Evolutionary conservation across 2,797 vertebrate genomes (phyloP), one percentile per base, ranked within the genome.

Genomic region (Neomorphus geoffroyi): DNA sequence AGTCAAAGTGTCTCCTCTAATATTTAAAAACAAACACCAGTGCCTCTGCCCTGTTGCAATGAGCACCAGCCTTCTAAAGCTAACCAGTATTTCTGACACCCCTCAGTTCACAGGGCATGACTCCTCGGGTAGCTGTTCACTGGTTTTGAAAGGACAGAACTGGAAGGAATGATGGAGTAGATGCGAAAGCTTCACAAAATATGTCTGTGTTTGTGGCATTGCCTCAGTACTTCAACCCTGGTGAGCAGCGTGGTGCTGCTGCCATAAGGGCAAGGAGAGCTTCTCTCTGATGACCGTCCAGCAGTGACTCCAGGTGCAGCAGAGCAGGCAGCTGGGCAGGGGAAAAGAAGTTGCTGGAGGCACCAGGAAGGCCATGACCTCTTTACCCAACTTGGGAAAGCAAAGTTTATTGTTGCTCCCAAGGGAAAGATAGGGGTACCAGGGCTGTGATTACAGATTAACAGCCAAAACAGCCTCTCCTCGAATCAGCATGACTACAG

Each of bases 11-110:
- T 86, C 92, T 95, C 91, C 84, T 70, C 70, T 95, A 88, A 91
- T 93, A 96, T 90, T 96, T 83, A 90, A 95, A 96, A 94, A 81
- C 87, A 96, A 97, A 91, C 75, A 90, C 15, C 64, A 58, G n/a
- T 82, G 39, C 53, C 71, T 78, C 88, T 37, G 41, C 67, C 65
- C 48, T 74, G 80, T 65, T 61, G 50, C 64, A 80, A 57, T 26
- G 60, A 92, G 28, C 51, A 62, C 51, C 7, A 7, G 46, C 11
- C 32, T 30, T 33, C n/a, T 77, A 37, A 77, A 60, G 58, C 41
- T 35, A 60, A 77, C 66, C 37, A 66, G 54, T 24, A 17, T 30
- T 71, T 67, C 62, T 28, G 65, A 83, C 58, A 33, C 27, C 45
- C 43, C 18, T 16, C 46, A 10, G 15, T 4, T 30, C 16, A 9